Evolutionary conservation across 64 coral and sea anemone species (phyloP), one percentile per base, ranked within the genome.

Genomic region (Dendronephthya gigantea): DNA sequence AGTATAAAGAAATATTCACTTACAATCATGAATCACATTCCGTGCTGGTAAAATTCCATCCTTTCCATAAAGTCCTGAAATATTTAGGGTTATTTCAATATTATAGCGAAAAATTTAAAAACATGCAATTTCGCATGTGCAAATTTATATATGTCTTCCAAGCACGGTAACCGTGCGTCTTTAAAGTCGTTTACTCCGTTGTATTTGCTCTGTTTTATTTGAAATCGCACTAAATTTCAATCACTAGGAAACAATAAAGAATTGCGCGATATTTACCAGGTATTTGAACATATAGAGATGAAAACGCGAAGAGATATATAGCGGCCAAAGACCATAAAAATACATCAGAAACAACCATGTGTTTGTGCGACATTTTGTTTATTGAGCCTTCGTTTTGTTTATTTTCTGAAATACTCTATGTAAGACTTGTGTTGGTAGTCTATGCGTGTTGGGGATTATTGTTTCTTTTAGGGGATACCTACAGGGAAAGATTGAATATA

Each of bases 321-420:
- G 91, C 91, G 15, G 88, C 86, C 79, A 96, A 58, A 70, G 91
- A 92, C 94, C 94, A 96, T 15, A 96, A 84, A 59, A 96, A 96
- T 39, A 91, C 90, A 82, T 96, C 91, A 29, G 88, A 83, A 45
- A 90, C 94, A 38, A 90, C 83, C 84, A 85, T 83, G 58, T 90
- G 88, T 12, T 82, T 22, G 14, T 36, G 86, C 55, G 55, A 62
- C 55, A 62, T 62, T 62, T 62, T 62, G 55, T 62, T 62, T 62
- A 62, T 27, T 15, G 25, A 23, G 25, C 55, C 55, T 22, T 62
- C 19, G 25, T 62, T 62, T 62, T 62, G 1, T 5, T 23, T 62
- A 19, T n/a, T 62, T 5, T 0, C 0, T 19, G 0, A 62, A 62
- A n/a, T n/a, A 62, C 55, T 62, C 25, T 22, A 62, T 62, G 55